Evolutionary conservation across 2,888 invertebrate species (phyloP), one percentile per base, ranked within the genome.

Genomic region (Melieria picta): DNA sequence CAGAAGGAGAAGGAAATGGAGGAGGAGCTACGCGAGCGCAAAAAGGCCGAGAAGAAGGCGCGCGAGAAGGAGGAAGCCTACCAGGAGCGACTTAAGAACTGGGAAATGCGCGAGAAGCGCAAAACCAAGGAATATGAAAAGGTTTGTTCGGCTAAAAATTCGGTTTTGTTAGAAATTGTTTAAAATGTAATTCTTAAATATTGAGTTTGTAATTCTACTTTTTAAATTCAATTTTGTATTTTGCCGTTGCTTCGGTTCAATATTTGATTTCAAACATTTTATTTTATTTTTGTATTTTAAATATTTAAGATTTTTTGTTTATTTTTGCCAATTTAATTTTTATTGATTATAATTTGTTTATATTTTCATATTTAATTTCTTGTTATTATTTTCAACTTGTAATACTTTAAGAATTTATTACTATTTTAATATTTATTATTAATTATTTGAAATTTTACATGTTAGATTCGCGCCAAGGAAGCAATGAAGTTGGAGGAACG

Each of bases 51-150:
- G 84, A 92, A 97, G 86, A 93, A 95, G 86, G 94, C 97, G 0
- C 88, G 97, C 10, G 98, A 98, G 84, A 98, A 98, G 87, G 98
- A 98, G 87, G 94, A 94, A 48, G 95, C 96, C n/a, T 98, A 98
- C 87, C 97, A 98, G 88, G 96, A 94, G 89, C 89, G 95, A 87
- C 88, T 89, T 43, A 86, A 89, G 62, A 89, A 88, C 79, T 98
- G 98, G 98, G 97, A 98, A 88, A 89, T 90, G 0, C 90, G 98
- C 76, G 98, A 98, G 87, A 90, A 94, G 13, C 92, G 97, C 83
- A 95, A 96, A 87, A 90, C 92, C 42, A 94, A 96, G 86, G 98
- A 99, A 81, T 93, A 96, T 86, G 95, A 94, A 80, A 94, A 94
- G 86, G 82, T 78, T 10, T 11, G 47, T 43, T 13, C 7, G 16